A percentile compares a stretch with the other conserved stretches of the same genome.
phyloP scores from a whole-genome alignment of 1,140 invertebrate genomes.

The Drosophila malerkotliana region DNA sequence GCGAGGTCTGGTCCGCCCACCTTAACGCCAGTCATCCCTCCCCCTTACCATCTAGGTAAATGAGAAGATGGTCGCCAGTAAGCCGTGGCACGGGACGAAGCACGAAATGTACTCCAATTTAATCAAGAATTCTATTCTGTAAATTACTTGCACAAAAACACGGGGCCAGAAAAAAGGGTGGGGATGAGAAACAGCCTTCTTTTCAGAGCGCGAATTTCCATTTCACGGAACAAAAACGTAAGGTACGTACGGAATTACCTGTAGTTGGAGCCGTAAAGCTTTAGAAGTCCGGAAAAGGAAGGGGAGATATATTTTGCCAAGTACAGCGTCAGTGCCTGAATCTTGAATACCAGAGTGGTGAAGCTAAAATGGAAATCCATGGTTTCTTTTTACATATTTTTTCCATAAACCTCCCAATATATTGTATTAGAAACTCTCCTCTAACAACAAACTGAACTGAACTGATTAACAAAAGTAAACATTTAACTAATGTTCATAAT shows the following conservation, averaged over 20 bases:
- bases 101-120: constrained; percentile 80
- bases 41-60: constrained; percentile 52
- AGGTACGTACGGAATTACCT: constrained; percentile 41
- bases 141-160: constrained; percentile 79
- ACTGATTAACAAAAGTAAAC: constrained; percentile 18
- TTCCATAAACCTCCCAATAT: constrained; percentile 5
- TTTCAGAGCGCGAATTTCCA: constrained; percentile 63
- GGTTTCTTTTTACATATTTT: background rate
- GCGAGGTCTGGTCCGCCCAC: constrained; percentile 40
- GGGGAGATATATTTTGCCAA: constrained; percentile 8
- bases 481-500: constrained; percentile 38
- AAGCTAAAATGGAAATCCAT: background rate
- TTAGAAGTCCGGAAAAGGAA: background rate
- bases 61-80: constrained; percentile 60
- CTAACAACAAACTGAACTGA: background rate
- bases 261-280: constrained; percentile 42
- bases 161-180: constrained; percentile 10
- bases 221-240: constrained; percentile 58
- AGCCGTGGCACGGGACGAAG: constrained; percentile 46
- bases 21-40: constrained; percentile 32
- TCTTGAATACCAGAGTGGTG: background rate
- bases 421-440: constrained; percentile 9
- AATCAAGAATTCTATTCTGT: constrained; percentile 82
- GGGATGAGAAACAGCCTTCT: background rate
- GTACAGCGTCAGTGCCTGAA: background rate